phyloP scores from a whole-genome alignment of 2,888 invertebrate species.

The Podabrus alpinus region DNA sequence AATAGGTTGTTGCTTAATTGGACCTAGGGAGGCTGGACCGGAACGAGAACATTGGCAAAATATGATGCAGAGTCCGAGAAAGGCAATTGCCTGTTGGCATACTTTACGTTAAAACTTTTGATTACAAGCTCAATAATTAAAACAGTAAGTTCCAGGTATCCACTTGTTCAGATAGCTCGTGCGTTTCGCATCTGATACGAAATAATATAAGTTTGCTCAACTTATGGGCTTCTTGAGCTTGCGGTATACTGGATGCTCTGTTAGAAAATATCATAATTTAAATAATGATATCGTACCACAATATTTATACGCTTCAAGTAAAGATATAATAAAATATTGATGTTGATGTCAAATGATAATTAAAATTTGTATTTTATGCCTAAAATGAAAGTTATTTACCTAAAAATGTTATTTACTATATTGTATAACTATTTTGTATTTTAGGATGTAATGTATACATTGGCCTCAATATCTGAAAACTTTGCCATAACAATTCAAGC shows the following conservation, averaged over 20 bases:
- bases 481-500: neutral
- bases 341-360: neutral
- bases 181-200: neutral
- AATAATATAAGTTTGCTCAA: too few species aligned
- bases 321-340: neutral
- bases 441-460: neutral
- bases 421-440: neutral
- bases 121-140: constrained; percentile 30
- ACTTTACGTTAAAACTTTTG: constrained; percentile 66
- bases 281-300: constrained; percentile 2
- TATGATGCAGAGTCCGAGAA: constrained; percentile 84
- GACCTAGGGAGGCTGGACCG: constrained; percentile 68
- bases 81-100: constrained; percentile 91
- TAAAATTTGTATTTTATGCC: neutral
- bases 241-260: neutral
- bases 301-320: constrained; percentile 1
- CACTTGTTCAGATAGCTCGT: neutral
- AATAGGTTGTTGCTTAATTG: constrained; percentile 76
- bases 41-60: constrained; percentile 87
- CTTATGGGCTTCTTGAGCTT: neutral
- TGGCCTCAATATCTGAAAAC: neutral
- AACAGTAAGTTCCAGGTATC: neutral
- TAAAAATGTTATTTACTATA: neutral
- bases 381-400: neutral
- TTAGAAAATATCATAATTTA: neutral